Evolutionary conservation across 2,888 invertebrate species (phyloP).

Genomic region (Psylliodes chrysocephalus): DNA sequence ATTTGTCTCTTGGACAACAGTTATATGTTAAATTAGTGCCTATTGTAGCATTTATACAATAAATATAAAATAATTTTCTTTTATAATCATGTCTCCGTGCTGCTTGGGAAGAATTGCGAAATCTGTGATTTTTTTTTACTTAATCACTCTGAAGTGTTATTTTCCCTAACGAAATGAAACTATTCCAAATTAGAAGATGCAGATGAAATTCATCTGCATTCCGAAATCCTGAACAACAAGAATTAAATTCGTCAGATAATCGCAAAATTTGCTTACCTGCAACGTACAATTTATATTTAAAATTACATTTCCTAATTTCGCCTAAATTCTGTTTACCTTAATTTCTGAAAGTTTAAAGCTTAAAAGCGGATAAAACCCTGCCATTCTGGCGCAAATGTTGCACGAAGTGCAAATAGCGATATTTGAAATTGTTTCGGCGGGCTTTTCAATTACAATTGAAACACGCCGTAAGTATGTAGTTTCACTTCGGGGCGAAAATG

Average conservation of each 20-base stretch:
- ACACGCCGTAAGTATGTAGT: slow-evolving; percentile 1
- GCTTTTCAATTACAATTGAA: slow-evolving; percentile 18
- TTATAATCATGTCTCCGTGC: no score
- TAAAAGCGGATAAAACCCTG: slow-evolving; percentile 2
- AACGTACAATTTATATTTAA: not conserved
- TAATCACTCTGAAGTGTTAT: no score
- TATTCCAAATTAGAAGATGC: no score
- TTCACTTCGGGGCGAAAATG: not conserved
- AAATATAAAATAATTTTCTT: no score
- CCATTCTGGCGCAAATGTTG: slow-evolving; percentile 6
- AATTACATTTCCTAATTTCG: not conserved
- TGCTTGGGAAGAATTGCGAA: no score
- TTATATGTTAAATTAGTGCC: no score
- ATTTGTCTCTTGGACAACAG: no score
- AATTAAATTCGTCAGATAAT: not conserved
- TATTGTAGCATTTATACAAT: no score
- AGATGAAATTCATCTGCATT: no score
- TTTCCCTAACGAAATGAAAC: no score
- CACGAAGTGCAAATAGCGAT: slow-evolving; percentile 11
- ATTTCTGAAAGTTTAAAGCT: slow-evolving; percentile 1
- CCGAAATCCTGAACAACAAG: no score
- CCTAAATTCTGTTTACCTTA: not conserved
- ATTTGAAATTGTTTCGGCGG: slow-evolving; percentile 17
- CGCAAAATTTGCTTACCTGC: not conserved
- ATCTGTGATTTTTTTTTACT: no score